Evolutionary conservation across 2,113 vertebrate genomes (phyloP).

Genomic region (Cryptomyrus ogoouensis): DNA sequence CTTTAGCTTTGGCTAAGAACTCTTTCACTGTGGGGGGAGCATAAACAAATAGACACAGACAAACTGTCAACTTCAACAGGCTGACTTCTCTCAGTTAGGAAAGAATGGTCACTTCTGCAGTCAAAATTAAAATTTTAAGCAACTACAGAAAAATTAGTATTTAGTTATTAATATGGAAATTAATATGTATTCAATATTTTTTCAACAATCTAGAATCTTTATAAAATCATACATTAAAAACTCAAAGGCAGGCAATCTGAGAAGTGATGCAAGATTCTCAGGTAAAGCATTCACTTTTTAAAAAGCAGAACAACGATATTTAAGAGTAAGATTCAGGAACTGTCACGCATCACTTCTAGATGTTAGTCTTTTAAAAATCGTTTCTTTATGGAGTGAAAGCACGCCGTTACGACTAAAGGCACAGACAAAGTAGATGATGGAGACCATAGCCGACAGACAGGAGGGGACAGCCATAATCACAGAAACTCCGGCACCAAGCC

Average conservation of each 20-base stretch:
- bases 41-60: slow-evolving; percentile 3
- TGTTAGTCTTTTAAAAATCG: not conserved
- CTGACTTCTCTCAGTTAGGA: not conserved
- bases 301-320: not conserved
- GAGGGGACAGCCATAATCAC: slow-evolving; percentile 66
- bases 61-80: not conserved
- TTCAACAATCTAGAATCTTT: not conserved
- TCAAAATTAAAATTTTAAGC: not conserved
- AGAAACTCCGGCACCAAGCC: slow-evolving; percentile 49
- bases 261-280: not conserved
- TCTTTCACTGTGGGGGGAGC: slow-evolving; percentile 82
- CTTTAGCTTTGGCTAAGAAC: slow-evolving; percentile 99
- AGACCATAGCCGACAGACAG: slow-evolving; percentile 43
- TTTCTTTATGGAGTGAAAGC: slow-evolving; percentile 28
- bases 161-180: not conserved
- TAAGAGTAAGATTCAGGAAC: slow-evolving; percentile 7
- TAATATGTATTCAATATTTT: not conserved
- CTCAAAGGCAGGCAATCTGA: not conserved
- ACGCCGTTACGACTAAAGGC: slow-evolving; percentile 52
- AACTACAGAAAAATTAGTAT: not conserved
- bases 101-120: not conserved
- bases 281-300: not conserved
- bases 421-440: slow-evolving; percentile 63
- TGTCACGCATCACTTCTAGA: slow-evolving; percentile 58
- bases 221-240: not conserved